Conservation (phyloP, 2,113 vertebrate genomes). For the Verasper variegatus region DNA sequence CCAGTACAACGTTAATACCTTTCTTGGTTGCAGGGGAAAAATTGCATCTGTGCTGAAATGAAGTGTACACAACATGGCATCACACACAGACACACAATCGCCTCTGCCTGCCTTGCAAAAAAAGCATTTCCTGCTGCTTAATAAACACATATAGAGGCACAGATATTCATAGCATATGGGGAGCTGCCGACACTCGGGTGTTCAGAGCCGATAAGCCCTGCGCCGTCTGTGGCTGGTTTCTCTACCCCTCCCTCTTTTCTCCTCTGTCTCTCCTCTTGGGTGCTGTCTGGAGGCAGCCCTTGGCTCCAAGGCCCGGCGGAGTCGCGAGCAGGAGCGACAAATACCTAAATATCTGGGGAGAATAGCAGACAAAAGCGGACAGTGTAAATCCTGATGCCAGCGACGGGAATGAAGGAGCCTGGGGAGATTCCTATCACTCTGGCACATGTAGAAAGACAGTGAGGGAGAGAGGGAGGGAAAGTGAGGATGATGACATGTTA, state of each 20-base stretch:
- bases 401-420: slow-evolving; percentile 49
- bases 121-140: slow-evolving; percentile 49
- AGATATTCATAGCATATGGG: slow-evolving; percentile 66
- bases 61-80: slow-evolving; percentile 42
- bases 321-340: slow-evolving; percentile 55
- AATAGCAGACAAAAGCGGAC: slow-evolving; percentile 68
- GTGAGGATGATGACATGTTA: slow-evolving; percentile 47
- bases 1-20: slow-evolving; percentile 53
- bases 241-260: slow-evolving; percentile 52
- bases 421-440: slow-evolving; percentile 64
- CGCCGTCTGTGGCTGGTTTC: slow-evolving; percentile 55
- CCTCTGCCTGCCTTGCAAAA: slow-evolving; percentile 47
- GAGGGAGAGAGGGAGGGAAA: slow-evolving; percentile 44
- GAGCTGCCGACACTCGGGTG: slow-evolving; percentile 68
- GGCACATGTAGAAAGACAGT: slow-evolving; percentile 50
- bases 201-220: slow-evolving; percentile 73
- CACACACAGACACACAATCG: slow-evolving; percentile 20
- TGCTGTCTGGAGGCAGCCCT: slow-evolving; percentile 56
- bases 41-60: slow-evolving; percentile 47
- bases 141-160: slow-evolving; percentile 63
- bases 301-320: slow-evolving; percentile 61
- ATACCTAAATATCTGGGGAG: slow-evolving; percentile 72
- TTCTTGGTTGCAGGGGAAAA: slow-evolving; percentile 39
- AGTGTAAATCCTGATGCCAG: slow-evolving; percentile 56
- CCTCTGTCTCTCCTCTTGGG: slow-evolving; percentile 52